Evolutionary conservation across 2,797 vertebrate species (phyloP).

Genomic region (Anableps anableps): DNA sequence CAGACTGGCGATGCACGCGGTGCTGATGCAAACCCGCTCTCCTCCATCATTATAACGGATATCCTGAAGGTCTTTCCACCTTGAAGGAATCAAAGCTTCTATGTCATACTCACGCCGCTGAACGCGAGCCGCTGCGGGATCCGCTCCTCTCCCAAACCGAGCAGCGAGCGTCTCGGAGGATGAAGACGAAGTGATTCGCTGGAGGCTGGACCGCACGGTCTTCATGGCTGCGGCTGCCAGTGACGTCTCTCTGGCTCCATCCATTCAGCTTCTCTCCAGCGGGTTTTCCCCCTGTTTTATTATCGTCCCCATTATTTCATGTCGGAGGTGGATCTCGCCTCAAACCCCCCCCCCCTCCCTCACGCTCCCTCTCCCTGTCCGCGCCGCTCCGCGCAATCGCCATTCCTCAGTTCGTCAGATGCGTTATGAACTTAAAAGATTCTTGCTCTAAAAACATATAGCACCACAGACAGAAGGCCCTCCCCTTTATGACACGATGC

Average conservation of each 20-base stretch:
- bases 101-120: conserved; percentile 75
- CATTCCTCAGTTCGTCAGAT: conserved; percentile 68
- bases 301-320: conserved; percentile 74
- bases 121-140: conserved; percentile 36
- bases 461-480: conserved; percentile 67
- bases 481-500: conserved; percentile 81
- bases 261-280: conserved; percentile 86
- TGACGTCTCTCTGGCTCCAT: conserved; percentile 86
- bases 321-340: conserved; percentile 71
- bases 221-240: conserved; percentile 81
- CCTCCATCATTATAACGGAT: neutral
- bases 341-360: conserved; percentile 20
- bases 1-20: conserved; percentile 11
- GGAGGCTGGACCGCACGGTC: conserved; percentile 71
- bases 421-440: conserved; percentile 77
- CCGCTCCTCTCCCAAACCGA: conserved; percentile 44
- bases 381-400: conserved; percentile 50
- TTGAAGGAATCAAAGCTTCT: conserved; percentile 7
- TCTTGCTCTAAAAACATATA: conserved; percentile 82
- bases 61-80: neutral
- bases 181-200: conserved; percentile 65
- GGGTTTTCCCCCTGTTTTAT: conserved; percentile 76
- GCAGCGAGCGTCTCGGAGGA: conserved; percentile 58
- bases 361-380: conserved; percentile 32
- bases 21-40: conserved; percentile 32